phyloP scores from a whole-genome alignment of 2,797 vertebrate species.

The Meriones psammophilus region DNA sequence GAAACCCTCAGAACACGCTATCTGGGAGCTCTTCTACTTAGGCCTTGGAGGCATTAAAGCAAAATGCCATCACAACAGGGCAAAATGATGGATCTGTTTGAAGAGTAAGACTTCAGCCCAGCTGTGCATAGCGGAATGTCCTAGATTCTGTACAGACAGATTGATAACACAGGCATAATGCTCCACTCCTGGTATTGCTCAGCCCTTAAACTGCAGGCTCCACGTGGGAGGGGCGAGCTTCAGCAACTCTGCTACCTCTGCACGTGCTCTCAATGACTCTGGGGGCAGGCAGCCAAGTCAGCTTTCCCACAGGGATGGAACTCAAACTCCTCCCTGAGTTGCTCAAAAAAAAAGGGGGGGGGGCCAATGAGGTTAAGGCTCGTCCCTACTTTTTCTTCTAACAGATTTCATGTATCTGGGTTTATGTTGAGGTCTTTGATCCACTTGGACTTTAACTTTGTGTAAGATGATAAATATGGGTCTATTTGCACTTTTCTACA shows the following conservation, averaged over 20 bases:
- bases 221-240: rapidly evolving
- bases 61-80: not conserved
- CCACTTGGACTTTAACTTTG: no score
- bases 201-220: not conserved
- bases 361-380: no score
- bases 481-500: no score
- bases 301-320: not conserved
- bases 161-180: not conserved
- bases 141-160: slow-evolving; percentile 13
- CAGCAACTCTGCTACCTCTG: not conserved
- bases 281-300: not conserved
- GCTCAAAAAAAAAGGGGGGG: not conserved
- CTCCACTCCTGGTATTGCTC: not conserved
- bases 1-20: slow-evolving; percentile 10
- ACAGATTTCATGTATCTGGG: no score
- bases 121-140: not conserved
- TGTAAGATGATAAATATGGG: no score
- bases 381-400: no score
- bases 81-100: slow-evolving; percentile 35
- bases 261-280: not conserved
- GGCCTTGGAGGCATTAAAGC: not conserved
- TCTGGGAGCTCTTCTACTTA: not conserved
- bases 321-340: not conserved
- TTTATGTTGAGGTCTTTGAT: no score
- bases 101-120: not conserved